phyloP scores from a whole-genome alignment of 1,140 invertebrate genomes.

The Coelopa frigida region DNA sequence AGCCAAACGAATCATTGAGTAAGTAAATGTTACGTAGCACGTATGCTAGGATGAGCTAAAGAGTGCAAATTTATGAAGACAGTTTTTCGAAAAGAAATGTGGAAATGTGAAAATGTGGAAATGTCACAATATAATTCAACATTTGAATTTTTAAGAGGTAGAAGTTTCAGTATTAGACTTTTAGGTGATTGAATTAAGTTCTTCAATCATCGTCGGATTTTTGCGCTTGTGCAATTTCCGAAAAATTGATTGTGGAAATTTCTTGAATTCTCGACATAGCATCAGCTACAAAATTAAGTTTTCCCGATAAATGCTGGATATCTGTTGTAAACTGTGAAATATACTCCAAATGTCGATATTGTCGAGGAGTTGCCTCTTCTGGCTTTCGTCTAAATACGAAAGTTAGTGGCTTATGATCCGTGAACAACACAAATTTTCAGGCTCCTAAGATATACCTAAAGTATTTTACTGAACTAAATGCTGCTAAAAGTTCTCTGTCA shows the following conservation, averaged over 20 bases:
- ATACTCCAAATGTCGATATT: slow-evolving; percentile 31
- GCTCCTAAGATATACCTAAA: slow-evolving; percentile 36
- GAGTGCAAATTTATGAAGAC: neutral
- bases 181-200: neutral
- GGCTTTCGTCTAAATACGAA: slow-evolving; percentile 22
- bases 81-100: neutral
- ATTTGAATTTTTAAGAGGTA: neutral
- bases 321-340: slow-evolving; percentile 41
- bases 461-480: slow-evolving; percentile 29
- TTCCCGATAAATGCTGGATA: slow-evolving; percentile 34
- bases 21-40: neutral
- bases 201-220: neutral
- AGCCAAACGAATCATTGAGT: neutral
- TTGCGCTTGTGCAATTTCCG: neutral
- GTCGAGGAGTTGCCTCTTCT: slow-evolving; percentile 15
- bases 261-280: slow-evolving; percentile 23
- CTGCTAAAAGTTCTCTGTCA: slow-evolving; percentile 38
- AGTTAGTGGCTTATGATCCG: slow-evolving; percentile 45
- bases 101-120: neutral
- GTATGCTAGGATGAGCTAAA: neutral
- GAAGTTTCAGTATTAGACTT: neutral
- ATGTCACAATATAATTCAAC: slow-evolving; percentile 8
- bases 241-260: neutral
- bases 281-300: slow-evolving; percentile 36
- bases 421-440: slow-evolving; percentile 28